Evolutionary conservation across 2,888 invertebrate genomes (phyloP).

Genomic region (Synergus laeviventris): DNA sequence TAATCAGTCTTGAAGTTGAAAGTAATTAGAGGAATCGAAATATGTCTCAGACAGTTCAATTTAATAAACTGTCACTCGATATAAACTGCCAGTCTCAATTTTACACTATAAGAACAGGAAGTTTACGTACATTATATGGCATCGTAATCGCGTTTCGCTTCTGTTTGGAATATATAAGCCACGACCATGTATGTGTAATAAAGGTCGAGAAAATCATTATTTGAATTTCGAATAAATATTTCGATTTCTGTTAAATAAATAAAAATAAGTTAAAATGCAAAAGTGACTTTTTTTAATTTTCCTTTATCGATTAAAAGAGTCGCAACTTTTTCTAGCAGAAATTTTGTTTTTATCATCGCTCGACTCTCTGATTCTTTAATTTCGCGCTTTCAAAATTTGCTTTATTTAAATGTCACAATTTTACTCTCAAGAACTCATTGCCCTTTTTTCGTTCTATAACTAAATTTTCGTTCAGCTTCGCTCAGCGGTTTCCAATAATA

Average conservation of each 20-base stretch:
- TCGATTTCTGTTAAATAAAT: no score
- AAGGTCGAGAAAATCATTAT: constrained; percentile 16
- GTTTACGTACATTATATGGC: constrained; percentile 28
- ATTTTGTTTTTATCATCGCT: not conserved
- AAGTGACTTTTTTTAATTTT: not conserved
- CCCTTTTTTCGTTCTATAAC: not conserved
- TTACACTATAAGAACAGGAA: constrained; percentile 35
- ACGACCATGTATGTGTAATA: constrained; percentile 5
- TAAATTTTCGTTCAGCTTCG: constrained; percentile 29
- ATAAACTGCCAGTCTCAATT: constrained; percentile 12
- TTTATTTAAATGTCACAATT: not conserved
- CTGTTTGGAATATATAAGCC: constrained; percentile 37
- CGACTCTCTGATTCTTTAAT: constrained; percentile 41
- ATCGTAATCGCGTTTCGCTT: constrained; percentile 30
- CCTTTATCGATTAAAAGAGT: not conserved
- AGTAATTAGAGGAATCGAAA: not conserved
- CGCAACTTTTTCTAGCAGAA: not conserved
- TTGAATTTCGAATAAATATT: not conserved
- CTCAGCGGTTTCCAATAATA: constrained; percentile 18
- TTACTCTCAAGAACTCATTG: not conserved
- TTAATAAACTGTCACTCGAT: constrained; percentile 17
- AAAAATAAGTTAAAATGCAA: no score
- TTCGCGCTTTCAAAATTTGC: constrained; percentile 47
- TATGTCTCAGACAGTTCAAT: constrained; percentile 3
- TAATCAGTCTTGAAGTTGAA: not conserved